Base-by-base conservation (phyloP, 2,888 invertebrate genomes). In the Caenorhabditis sp. region DNA sequence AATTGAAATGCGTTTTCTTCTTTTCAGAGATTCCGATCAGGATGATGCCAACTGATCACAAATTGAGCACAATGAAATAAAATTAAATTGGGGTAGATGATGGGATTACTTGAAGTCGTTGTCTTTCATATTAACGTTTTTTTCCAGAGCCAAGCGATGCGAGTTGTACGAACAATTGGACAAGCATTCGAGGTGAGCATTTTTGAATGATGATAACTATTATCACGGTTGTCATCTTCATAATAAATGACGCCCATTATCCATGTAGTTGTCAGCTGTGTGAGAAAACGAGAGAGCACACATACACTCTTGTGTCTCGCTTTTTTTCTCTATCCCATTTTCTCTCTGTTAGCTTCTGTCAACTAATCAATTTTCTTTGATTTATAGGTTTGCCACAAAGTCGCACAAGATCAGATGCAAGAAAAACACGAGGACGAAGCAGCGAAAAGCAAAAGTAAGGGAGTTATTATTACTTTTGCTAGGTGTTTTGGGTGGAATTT, bases 151-250 rank as follows among this genome's bases (percentile, higher is more conserved):
- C 97, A 98, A 94, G 98, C 98, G 41, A 97, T 98, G 97, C 95
- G 96, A 90, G 96, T 99, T 90, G 99, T 99, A 84, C 95, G 98
- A 91, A 98, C 98, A 8, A 96, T 99, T 89, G 98, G 98, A 61
- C 98, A 99, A 94, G 98, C 98, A 47, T 99, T 99, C 94, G 98
- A 99, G 94, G 98, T 98, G 93, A 98, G 98, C 94, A 24, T 31
- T 54, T 54, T 68, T 66, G 41, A 54, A 49, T 51, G 41, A 59
- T 38, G 41, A 68, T 28, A n/a, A n/a, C n/a, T 12, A 51, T 61
- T 24, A 66, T 31, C 19, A 54, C 47, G 24, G 31, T 76, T 77
- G 63, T 76, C 59, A 64, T 75, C 66, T 35, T 68, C n/a, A 61
- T 69, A 35, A 76, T 77, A 69, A 69, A 77, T 64, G 70, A 70